These are phyloP conservation scores for Etheostoma perlongum DNA, from an alignment of 2,797 vertebrate genomes.

Conservation along the genomic window DNA sequence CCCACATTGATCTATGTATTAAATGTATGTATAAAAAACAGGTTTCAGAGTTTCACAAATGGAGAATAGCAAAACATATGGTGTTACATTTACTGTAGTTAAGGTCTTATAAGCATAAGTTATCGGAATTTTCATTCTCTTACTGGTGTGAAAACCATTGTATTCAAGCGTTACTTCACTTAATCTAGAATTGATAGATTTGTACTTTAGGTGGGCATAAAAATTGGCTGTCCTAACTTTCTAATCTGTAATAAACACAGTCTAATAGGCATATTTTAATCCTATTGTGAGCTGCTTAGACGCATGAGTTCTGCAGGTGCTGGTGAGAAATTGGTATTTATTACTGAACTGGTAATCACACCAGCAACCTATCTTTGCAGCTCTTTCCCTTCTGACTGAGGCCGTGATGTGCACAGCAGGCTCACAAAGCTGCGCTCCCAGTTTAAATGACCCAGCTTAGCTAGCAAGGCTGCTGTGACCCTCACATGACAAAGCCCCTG, in stretches of 20 bases:
- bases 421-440: conserved; percentile 85
- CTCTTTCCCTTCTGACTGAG: conserved; percentile 78
- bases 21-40: conserved; percentile 7
- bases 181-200: conserved; percentile 13
- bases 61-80: neutral
- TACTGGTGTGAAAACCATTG: neutral
- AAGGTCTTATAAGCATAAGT: neutral
- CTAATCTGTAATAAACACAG: conserved; percentile 73
- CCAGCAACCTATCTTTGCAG: conserved; percentile 86
- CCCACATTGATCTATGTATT: conserved; percentile 2
- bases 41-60: conserved; percentile 5
- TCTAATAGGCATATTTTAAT: conserved; percentile 76
- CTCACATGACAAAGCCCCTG: conserved; percentile 90
- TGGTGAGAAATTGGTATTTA: conserved; percentile 87
- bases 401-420: conserved; percentile 91
- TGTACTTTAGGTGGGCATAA: conserved; percentile 14
- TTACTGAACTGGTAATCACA: conserved; percentile 87
- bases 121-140: neutral
- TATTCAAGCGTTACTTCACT: conserved; percentile 1
- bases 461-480: conserved; percentile 90
- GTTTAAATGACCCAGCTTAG: conserved; percentile 94
- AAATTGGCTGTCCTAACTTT: conserved; percentile 62
- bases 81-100: neutral
- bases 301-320: conserved; percentile 84
- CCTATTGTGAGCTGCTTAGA: conserved; percentile 76